Conservation (phyloP, 2,113 vertebrate species). For the Scartelaos histophorus region DNA sequence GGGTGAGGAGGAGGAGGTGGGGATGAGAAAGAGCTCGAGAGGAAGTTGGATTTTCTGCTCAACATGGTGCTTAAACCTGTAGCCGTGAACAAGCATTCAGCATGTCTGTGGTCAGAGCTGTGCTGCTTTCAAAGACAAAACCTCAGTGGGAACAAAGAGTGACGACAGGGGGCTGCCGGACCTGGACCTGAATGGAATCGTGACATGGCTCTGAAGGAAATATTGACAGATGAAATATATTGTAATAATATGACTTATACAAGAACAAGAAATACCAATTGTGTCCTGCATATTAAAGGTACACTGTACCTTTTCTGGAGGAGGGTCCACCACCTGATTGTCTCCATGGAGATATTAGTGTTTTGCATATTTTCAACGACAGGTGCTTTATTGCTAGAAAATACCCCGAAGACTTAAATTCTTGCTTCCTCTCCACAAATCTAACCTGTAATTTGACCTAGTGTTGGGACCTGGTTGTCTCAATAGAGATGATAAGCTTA, state of each 20-base stretch:
- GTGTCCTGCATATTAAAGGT: too few relatives aligned
- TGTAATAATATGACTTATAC: background rate
- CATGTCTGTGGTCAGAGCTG: slow-evolving; percentile 21
- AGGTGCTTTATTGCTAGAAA: too few relatives aligned
- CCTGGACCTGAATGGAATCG: background rate
- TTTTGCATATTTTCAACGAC: too few relatives aligned
- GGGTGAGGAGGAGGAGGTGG: slow-evolving; percentile 25
- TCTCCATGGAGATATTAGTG: too few relatives aligned
- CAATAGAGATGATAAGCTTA: too few relatives aligned
- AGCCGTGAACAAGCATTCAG: slow-evolving; percentile 16
- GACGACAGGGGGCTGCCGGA: background rate
- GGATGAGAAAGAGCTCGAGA: slow-evolving; percentile 31
- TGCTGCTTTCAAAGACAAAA: slow-evolving; percentile 24
- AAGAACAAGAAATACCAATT: too few relatives aligned
- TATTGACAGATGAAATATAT: slow-evolving; percentile 1
- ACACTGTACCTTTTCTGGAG: background rate
- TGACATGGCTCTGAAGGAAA: slow-evolving; percentile 2
- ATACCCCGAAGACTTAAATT: too few relatives aligned
- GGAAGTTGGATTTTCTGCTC: slow-evolving; percentile 48
- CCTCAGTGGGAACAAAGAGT: slow-evolving; percentile 20
- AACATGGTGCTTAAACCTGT: slow-evolving; percentile 43
- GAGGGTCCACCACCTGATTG: too few relatives aligned
- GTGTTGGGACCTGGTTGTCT: too few relatives aligned
- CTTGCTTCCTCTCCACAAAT: too few relatives aligned
- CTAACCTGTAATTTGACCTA: too few relatives aligned